A percentile compares a stretch with the other conserved stretches of the same genome.
These are phyloP conservation scores for Pteria penguin DNA, from an alignment of 2,888 invertebrate genomes.

Conservation along the genomic window DNA sequence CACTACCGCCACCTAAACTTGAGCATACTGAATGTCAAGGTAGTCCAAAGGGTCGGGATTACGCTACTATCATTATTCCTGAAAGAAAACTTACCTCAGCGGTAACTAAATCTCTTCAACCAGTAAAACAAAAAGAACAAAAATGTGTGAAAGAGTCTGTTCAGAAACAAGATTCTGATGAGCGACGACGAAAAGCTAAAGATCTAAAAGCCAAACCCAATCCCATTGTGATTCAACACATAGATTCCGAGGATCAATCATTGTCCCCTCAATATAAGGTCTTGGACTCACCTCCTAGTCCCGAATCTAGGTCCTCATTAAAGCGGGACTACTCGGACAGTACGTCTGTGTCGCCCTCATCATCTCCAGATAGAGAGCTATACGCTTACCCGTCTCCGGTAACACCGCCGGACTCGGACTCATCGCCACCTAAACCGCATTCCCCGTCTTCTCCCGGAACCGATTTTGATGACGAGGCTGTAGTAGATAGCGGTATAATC, in stretches of 20 bases:
- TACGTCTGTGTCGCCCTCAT: constrained; percentile 72
- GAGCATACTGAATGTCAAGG: not conserved
- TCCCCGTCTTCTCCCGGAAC: constrained; percentile 75
- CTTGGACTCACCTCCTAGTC: constrained; percentile 76
- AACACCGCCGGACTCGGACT: constrained; percentile 75
- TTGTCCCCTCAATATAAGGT: constrained; percentile 75
- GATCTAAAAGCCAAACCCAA: constrained; percentile 73
- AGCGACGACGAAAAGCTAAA: constrained; percentile 66
- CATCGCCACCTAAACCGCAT: constrained; percentile 76
- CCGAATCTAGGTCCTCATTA: constrained; percentile 67
- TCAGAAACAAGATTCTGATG: constrained; percentile 67
- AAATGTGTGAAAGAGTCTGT: constrained; percentile 35
- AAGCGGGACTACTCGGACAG: constrained; percentile 74
- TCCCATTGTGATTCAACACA: constrained; percentile 67
- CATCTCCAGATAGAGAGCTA: constrained; percentile 71
- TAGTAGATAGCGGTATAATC: constrained; percentile 1
- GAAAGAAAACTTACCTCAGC: constrained; percentile 25
- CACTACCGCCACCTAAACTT: not conserved
- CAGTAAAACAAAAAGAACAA: not conserved
- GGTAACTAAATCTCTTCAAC: constrained; percentile 11
- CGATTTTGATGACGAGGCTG: constrained; percentile 65
- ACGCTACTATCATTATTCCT: constrained; percentile 20
- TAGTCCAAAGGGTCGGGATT: not conserved
- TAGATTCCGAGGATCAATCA: constrained; percentile 69
- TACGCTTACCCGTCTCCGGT: constrained; percentile 76